phyloP scores from a whole-genome alignment of 2,888 invertebrate genomes.

The Trisateles emortualis region DNA sequence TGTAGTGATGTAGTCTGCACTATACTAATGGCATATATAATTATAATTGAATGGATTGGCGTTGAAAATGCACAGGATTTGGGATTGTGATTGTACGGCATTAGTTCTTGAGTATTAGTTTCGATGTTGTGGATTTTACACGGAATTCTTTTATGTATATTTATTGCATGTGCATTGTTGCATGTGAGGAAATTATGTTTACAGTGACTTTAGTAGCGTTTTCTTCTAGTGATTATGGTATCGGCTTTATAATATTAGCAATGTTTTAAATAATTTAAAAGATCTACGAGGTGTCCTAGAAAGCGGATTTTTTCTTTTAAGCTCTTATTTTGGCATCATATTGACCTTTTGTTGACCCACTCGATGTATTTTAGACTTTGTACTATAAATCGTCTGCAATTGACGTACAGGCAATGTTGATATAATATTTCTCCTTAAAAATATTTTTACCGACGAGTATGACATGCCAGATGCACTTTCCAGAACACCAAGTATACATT shows the following conservation, averaged over 20 bases:
- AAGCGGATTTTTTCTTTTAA: not conserved
- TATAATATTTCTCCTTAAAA: no score
- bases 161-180: slow-evolving; percentile 41
- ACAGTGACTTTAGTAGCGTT: slow-evolving; percentile 16
- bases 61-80: slow-evolving; percentile 56
- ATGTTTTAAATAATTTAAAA: slow-evolving; percentile 12
- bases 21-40: slow-evolving; percentile 81
- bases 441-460: no score
- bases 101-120: slow-evolving; percentile 50
- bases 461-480: not conserved
- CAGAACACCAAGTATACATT: not conserved
- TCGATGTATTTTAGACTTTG: no score
- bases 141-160: slow-evolving; percentile 41
- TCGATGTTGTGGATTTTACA: slow-evolving; percentile 45
- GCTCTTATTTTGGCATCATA: no score
- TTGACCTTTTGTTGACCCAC: no score
- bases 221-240: slow-evolving; percentile 18
- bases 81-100: slow-evolving; percentile 53
- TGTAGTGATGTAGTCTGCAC: slow-evolving; percentile 82
- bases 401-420: no score
- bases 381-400: no score
- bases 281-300: slow-evolving; percentile 1
- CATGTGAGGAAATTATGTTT: slow-evolving; percentile 19
- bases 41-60: slow-evolving; percentile 70
- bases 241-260: slow-evolving; percentile 17